phyloP scores from a whole-genome alignment of 2,888 invertebrate genomes.

The Drepanosiphum platanoidis region DNA sequence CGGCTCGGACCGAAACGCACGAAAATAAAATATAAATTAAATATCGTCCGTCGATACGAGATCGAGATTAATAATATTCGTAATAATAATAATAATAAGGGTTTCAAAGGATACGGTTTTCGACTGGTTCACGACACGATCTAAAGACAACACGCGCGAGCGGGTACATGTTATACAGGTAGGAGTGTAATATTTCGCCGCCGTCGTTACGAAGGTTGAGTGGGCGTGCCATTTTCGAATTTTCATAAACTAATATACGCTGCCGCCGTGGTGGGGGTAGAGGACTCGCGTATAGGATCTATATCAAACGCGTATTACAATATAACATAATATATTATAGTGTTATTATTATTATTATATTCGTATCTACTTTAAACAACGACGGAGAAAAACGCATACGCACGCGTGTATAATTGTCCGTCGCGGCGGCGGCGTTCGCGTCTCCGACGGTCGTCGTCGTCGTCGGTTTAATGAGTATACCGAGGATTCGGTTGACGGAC shows the following conservation, averaged over 20 bases:
- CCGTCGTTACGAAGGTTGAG: constrained; percentile 27
- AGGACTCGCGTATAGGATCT: neutral
- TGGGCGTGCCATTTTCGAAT: constrained; percentile 36
- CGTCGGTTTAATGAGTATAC: neutral
- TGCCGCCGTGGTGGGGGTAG: neutral
- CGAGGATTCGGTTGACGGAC: neutral
- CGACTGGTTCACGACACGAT: constrained; percentile 35
- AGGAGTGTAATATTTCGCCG: constrained; percentile 23
- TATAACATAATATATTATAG: neutral
- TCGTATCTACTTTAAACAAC: neutral
- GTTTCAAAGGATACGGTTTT: constrained; percentile 42
- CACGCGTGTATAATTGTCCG: too few relatives aligned
- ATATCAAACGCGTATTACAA: neutral
- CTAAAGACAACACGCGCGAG: neutral
- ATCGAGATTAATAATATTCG: constrained; percentile 22
- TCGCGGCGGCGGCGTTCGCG: too few relatives aligned
- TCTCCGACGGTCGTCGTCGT: neutral
- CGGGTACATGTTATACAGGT: neutral
- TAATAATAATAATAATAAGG: neutral
- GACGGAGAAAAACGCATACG: neutral
- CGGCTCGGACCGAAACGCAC: constrained; percentile 21
- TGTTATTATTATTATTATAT: too few relatives aligned
- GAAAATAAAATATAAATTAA: constrained; percentile 48
- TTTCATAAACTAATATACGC: constrained; percentile 18
- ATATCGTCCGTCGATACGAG: constrained; percentile 32